phyloP scores from a whole-genome alignment of 2,888 invertebrate genomes.

The Bhutanitis thaidina region DNA sequence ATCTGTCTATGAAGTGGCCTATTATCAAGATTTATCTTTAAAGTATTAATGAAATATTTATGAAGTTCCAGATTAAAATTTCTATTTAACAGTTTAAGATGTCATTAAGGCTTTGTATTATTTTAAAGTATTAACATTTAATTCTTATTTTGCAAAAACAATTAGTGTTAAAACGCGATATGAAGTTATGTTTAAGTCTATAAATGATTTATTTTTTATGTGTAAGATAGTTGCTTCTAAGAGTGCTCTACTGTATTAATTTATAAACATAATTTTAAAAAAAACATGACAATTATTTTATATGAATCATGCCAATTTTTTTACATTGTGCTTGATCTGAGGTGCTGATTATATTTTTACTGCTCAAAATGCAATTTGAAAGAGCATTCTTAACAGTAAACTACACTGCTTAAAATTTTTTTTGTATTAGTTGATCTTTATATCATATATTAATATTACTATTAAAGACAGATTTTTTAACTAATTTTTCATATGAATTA shows the following conservation, averaged over 20 bases:
- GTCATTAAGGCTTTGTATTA: constrained; percentile 65
- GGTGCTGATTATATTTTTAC: constrained; percentile 30
- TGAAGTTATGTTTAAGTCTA: constrained; percentile 37
- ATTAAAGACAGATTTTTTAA: constrained; percentile 72
- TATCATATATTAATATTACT: constrained; percentile 54
- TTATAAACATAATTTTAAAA: constrained; percentile 6
- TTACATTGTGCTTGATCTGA: constrained; percentile 22
- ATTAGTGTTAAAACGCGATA: constrained; percentile 32
- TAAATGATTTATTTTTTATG: constrained; percentile 24
- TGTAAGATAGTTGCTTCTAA: constrained; percentile 21
- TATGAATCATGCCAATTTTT: constrained; percentile 13
- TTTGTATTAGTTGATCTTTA: constrained; percentile 49
- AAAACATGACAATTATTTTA: constrained; percentile 26
- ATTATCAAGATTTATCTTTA: constrained; percentile 51
- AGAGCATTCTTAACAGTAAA: constrained; percentile 39
- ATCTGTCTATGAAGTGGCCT: constrained; percentile 65
- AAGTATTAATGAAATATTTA: constrained; percentile 54
- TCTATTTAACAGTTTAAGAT: constrained; percentile 63
- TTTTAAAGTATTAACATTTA: constrained; percentile 67
- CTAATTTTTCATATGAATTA: constrained; percentile 72
- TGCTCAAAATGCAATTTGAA: constrained; percentile 31
- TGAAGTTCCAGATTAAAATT: constrained; percentile 63
- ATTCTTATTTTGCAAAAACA: constrained; percentile 31
- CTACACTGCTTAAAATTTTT: constrained; percentile 39
- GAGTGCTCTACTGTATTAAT: constrained; percentile 28